Base-by-base conservation (phyloP, 2,888 invertebrate genomes). In the Eupithecia exiguata region DNA sequence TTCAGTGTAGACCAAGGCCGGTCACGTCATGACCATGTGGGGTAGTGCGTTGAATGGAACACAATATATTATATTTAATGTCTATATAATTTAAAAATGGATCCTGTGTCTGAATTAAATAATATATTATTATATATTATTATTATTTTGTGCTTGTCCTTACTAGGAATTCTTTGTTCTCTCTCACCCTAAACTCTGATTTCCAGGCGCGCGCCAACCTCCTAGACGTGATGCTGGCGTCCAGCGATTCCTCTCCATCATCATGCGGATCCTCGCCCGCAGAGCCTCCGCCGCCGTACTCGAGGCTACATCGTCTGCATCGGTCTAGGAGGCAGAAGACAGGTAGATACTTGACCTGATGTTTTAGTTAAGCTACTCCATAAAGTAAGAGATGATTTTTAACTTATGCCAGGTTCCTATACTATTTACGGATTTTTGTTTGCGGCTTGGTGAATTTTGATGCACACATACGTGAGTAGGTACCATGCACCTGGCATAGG, bases 151-250 rank as follows among this genome's bases (percentile, higher is more conserved):
- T n/a, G n/a, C n/a, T n/a, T n/a, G n/a, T n/a, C 30, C 30, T 30
- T 30, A 30, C 30, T 3, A 3, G 4, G 4, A 30, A 30, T 30
- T 30, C 30, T 30, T 30, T 30, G 30, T 30, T 30, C 30, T 30
- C 4, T 4, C 6, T 43, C 16, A 16, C 21, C 5, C 62, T 18
- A 30, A 62, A 16, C 30, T 65, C n/a, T 65, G 36, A 4, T 36
- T 65, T 84, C 5, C 89, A 97, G 97, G 96, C 97, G 36, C 95
- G 97, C 82, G 97, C 97, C 46, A 97, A 96, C 89, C 92, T 97
- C 9, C 89, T 97, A 72, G 97, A 97, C 89, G 97, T 97, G 81
- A 97, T 97, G 97, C 90, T 97, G 87, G 96, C 96, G 25, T 96
- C 97, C 10, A 96, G 96, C 84, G 96, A 96, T 87, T 96, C 96